Evolutionary conservation across 92 coral and sea anemone genomes (phyloP).

Genomic region (Paragorgia papillata): DNA sequence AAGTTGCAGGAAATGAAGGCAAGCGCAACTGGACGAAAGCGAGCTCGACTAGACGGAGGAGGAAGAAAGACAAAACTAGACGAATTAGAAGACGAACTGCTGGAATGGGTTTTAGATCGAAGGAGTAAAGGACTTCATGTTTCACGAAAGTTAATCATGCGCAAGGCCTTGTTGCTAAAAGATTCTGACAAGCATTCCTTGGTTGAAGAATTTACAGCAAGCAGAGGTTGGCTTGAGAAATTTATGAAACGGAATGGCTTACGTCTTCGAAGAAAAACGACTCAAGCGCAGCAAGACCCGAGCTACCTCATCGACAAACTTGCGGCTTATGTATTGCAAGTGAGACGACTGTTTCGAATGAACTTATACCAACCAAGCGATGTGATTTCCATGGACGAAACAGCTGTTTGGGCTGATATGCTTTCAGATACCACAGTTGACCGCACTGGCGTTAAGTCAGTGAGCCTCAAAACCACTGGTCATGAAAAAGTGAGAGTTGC

Average conservation of each 20-base stretch:
- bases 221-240: slow-evolving; percentile 60
- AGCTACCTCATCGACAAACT: slow-evolving; percentile 29
- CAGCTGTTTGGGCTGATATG: too few species aligned
- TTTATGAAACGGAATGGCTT: slow-evolving; percentile 60
- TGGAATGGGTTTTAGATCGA: slow-evolving; percentile 52
- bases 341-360: too few species aligned
- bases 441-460: too few species aligned
- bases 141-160: slow-evolving; percentile 8
- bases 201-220: slow-evolving; percentile 44
- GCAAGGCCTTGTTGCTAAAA: too few species aligned
- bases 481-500: too few species aligned
- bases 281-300: slow-evolving; percentile 34
- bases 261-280: slow-evolving; percentile 60
- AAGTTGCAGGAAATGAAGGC: slow-evolving; percentile 1
- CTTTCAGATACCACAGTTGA: too few species aligned
- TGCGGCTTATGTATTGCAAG: too few species aligned
- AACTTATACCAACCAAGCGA: too few species aligned
- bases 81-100: slow-evolving; percentile 41
- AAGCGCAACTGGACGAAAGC: slow-evolving; percentile 49
- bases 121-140: slow-evolving; percentile 41
- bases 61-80: slow-evolving; percentile 38
- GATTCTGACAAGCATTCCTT: too few species aligned
- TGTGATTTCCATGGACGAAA: too few species aligned
- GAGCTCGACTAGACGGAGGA: slow-evolving; percentile 44
- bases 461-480: too few species aligned